A percentile compares a stretch with the other conserved stretches of the same genome.
phyloP scores from a whole-genome alignment of 2,888 invertebrate genomes.

The Yponomeuta cagnagella region DNA sequence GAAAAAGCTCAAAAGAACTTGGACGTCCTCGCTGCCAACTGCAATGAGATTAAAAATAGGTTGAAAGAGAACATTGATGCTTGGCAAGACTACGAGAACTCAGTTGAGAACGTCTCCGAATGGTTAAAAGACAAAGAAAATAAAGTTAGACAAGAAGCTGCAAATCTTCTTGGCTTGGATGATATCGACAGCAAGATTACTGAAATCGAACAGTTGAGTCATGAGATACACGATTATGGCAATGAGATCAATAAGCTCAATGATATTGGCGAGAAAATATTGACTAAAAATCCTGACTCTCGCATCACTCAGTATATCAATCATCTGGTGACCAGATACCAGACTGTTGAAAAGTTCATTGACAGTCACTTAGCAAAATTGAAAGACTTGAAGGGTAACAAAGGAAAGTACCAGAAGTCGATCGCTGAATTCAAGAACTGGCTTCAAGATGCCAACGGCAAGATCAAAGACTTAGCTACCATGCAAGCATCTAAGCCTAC shows the following conservation, averaged over 20 bases:
- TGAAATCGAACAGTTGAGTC: conserved; percentile 78
- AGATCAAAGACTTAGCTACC: conserved; percentile 82
- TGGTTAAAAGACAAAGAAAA: conserved; percentile 89
- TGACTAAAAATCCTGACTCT: conserved; percentile 87
- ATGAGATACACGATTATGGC: conserved; percentile 79
- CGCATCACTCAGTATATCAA: conserved; percentile 87
- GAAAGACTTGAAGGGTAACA: conserved; percentile 81
- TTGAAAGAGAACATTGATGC: conserved; percentile 82
- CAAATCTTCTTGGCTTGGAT: conserved; percentile 80
- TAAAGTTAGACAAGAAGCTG: conserved; percentile 82
- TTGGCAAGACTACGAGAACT: conserved; percentile 87
- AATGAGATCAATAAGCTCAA: conserved; percentile 80
- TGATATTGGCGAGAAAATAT: conserved; percentile 81
- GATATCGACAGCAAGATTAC: conserved; percentile 81
- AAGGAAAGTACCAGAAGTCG: conserved; percentile 80
- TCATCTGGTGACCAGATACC: conserved; percentile 85
- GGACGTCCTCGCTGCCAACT: conserved; percentile 80
- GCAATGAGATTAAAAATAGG: conserved; percentile 79
- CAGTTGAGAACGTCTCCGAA: conserved; percentile 82
- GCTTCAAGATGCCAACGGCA: conserved; percentile 84
- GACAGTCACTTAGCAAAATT: conserved; percentile 82
- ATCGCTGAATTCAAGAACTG: conserved; percentile 84
- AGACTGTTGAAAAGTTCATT: conserved; percentile 83
- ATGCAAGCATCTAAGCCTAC: conserved; percentile 84
- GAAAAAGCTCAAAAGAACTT: conserved; percentile 83